Evolutionary conservation across 2,888 invertebrate genomes (phyloP).

Genomic region (Leucophenga montana): DNA sequence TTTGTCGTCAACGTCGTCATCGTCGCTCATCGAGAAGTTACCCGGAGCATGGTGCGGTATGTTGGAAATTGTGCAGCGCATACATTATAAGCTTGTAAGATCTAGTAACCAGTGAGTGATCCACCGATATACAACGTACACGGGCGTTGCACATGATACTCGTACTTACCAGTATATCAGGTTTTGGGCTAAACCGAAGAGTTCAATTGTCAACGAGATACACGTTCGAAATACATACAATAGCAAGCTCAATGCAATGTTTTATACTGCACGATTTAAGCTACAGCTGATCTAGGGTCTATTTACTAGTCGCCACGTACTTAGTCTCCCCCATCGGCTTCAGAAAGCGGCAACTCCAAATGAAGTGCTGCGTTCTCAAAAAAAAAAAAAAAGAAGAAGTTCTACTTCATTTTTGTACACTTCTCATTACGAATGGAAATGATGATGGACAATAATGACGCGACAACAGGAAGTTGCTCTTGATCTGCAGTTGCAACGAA

Average conservation of each 20-base stretch:
- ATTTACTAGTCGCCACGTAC: slow-evolving; percentile 39
- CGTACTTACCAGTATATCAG: background rate
- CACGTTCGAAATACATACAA: too few relatives aligned
- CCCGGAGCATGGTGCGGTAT: background rate
- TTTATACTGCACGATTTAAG: too few relatives aligned
- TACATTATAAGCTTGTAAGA: slow-evolving; percentile 50
- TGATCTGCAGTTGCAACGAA: slow-evolving; percentile 38
- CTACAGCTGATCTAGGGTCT: slow-evolving; percentile 58
- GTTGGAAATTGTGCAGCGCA: slow-evolving; percentile 36
- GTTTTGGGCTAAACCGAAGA: background rate
- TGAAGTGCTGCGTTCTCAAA: slow-evolving; percentile 51
- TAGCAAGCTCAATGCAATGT: too few relatives aligned
- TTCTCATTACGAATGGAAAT: slow-evolving; percentile 68
- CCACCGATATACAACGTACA: background rate
- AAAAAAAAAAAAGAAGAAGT: slow-evolving; percentile 38
- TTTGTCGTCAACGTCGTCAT: background rate
- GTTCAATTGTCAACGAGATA: slow-evolving; percentile 1
- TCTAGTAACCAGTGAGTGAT: slow-evolving; percentile 29
- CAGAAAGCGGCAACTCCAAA: slow-evolving; percentile 60
- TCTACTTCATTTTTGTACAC: slow-evolving; percentile 59
- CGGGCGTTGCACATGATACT: slow-evolving; percentile 22
- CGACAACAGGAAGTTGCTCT: slow-evolving; percentile 69
- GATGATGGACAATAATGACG: slow-evolving; percentile 71
- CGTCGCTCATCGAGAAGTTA: too few relatives aligned
- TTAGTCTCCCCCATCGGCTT: slow-evolving; percentile 49